A percentile compares a stretch with the other conserved stretches of the same genome.
Evolutionary conservation across 1,140 invertebrate genomes (phyloP).

Genomic region (Popillia japonica): DNA sequence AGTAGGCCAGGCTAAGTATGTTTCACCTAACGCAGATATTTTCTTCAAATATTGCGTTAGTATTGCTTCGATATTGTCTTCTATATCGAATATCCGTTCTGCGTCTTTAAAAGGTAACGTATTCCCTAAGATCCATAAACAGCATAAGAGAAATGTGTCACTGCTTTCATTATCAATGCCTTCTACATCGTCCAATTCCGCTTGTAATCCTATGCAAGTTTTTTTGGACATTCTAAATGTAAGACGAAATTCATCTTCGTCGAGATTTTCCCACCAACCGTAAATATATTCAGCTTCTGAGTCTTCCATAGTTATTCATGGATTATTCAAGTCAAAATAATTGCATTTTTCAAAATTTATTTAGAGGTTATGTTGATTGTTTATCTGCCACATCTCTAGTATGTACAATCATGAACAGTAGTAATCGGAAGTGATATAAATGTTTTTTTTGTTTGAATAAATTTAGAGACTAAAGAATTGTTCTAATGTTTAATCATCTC

Average conservation of each 20-base stretch:
- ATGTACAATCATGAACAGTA: no score
- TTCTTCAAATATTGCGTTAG: constrained; percentile 39
- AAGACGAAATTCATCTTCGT: constrained; percentile 39
- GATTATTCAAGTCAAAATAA: no score
- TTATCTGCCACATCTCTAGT: no score
- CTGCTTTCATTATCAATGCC: constrained; percentile 22
- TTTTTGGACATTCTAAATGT: constrained; percentile 41
- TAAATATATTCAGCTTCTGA: not conserved
- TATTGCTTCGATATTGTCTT: constrained; percentile 29
- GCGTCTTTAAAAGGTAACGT: constrained; percentile 32
- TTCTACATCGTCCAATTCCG: constrained; percentile 38
- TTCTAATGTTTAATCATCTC: no score
- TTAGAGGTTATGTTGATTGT: no score
- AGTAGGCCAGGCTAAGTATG: constrained; percentile 44
- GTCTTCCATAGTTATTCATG: not conserved
- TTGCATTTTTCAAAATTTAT: no score
- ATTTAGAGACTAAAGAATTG: no score
- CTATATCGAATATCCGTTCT: not conserved
- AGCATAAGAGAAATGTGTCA: constrained; percentile 34
- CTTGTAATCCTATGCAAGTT: constrained; percentile 40
- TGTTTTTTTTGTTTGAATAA: no score
- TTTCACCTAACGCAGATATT: constrained; percentile 36
- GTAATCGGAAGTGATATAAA: no score
- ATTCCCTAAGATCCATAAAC: constrained; percentile 44
- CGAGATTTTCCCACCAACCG: constrained; percentile 37